These are phyloP conservation scores for Coregonus ussuriensis DNA, from an alignment of 2,797 vertebrate genomes.

Conservation along the genomic window DNA sequence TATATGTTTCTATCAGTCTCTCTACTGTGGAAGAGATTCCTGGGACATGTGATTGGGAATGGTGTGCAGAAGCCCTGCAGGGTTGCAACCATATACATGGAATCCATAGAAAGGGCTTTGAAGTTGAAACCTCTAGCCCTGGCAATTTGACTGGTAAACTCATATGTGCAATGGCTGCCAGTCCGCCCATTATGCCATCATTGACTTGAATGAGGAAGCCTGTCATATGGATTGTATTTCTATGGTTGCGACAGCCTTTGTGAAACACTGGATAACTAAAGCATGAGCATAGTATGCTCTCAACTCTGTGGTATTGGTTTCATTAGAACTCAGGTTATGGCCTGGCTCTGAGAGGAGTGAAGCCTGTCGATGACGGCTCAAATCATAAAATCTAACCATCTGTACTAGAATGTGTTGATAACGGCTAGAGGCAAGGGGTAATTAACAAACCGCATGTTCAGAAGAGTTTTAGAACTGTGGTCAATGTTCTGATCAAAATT, in stretches of 20 bases:
- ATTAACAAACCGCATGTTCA: background rate
- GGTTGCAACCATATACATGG: too few relatives aligned
- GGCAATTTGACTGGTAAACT: too few relatives aligned
- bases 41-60: background rate
- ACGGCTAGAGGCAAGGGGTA: background rate
- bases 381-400: background rate
- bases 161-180: too few relatives aligned
- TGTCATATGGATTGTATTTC: background rate
- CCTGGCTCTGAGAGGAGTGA: background rate
- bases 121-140: too few relatives aligned
- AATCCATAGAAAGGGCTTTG: too few relatives aligned
- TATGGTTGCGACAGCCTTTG: background rate
- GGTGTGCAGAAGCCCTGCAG: too few relatives aligned
- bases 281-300: background rate
- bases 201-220: background rate
- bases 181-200: background rate
- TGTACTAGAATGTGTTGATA: background rate
- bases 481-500: background rate
- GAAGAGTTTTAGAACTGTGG: background rate
- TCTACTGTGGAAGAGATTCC: background rate
- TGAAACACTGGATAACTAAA: constrained; percentile 11
- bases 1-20: background rate
- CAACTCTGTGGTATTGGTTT: background rate
- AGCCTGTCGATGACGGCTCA: background rate
- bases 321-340: background rate